Evolutionary conservation across 2,888 invertebrate species (phyloP), one percentile per base, ranked within the genome.

Genomic region (Agonum fuliginosum): DNA sequence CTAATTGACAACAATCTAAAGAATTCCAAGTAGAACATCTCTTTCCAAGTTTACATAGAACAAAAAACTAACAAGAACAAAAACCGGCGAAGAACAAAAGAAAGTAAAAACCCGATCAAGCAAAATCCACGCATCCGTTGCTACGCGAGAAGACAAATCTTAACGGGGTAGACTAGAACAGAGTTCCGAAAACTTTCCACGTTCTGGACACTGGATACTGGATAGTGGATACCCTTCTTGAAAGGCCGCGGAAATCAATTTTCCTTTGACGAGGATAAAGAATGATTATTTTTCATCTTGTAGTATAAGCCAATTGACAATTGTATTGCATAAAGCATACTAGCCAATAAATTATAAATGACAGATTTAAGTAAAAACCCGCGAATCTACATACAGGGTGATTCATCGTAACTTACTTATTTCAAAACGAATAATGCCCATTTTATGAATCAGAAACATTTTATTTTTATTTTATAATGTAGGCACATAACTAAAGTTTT

Each of bases 1-100:
- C 58, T 62, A 62, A 62, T 62, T 62, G 58, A 62, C 58, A 62
- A 62, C 58, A 62, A 62, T 62, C 58, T 62, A 62, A 62, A 62
- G 58, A 62, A 62, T 62, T 62, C 58, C 58, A 62, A 62, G 58
- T 62, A 62, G 58, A 62, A 62, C 58, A 62, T 62, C 58, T 62
- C 58, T 30, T 30, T 62, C 58, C 58, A 62, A 62, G 58, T 62
- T 62, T 62, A 62, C 58, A 62, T 62, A 62, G 58, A 27, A 10
- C 58, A 62, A 62, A 62, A 67, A 67, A 67, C 43, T 43, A 43
- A 67, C 67, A 67, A 41, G 67, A 67, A 37, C 19, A 67, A 67
- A 67, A 67, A 41, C n/a, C 6, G 19, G 20, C 17, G 20, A 41
- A 67, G 43, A 41, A 67, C 37, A 67, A 67, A 67, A 65, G 37